Evolutionary conservation across 2,888 invertebrate species (phyloP).

Genomic region (Rotaria macrura): DNA sequence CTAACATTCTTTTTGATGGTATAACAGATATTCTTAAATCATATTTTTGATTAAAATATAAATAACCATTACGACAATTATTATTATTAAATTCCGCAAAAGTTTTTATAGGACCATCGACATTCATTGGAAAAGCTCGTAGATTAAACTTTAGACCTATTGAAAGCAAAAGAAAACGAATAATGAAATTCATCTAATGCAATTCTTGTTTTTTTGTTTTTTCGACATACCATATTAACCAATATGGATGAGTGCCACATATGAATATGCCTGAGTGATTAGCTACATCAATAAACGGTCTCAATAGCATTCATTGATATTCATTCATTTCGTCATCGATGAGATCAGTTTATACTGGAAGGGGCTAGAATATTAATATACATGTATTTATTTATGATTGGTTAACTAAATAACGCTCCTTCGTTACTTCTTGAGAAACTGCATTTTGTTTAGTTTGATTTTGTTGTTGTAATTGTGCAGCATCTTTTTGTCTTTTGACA

Average conservation of each 20-base stretch:
- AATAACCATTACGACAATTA: constrained; percentile 85
- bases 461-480: background rate
- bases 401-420: too few relatives aligned
- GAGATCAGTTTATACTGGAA: background rate
- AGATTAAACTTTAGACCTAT: too few relatives aligned
- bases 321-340: constrained; percentile 19
- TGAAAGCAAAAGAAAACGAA: too few relatives aligned
- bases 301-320: constrained; percentile 2
- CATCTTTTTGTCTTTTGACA: background rate
- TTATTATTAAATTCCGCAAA: constrained; percentile 91
- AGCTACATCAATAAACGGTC: constrained; percentile 39
- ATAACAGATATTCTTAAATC: constrained; percentile 16
- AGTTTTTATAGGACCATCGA: constrained; percentile 67
- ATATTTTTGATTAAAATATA: constrained; percentile 75
- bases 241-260: constrained; percentile 44
- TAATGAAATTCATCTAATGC: too few relatives aligned
- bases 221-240: constrained; percentile 5
- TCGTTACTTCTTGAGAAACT: background rate
- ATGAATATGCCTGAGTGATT: constrained; percentile 55
- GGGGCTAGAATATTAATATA: background rate
- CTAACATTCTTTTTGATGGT: background rate
- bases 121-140: constrained; percentile 72
- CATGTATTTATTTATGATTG: background rate
- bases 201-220: too few relatives aligned
- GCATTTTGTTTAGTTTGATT: background rate